Evolutionary conservation across 2,888 invertebrate genomes (phyloP), one percentile per base, ranked within the genome.

Genomic region (Eurytoma californica): DNA sequence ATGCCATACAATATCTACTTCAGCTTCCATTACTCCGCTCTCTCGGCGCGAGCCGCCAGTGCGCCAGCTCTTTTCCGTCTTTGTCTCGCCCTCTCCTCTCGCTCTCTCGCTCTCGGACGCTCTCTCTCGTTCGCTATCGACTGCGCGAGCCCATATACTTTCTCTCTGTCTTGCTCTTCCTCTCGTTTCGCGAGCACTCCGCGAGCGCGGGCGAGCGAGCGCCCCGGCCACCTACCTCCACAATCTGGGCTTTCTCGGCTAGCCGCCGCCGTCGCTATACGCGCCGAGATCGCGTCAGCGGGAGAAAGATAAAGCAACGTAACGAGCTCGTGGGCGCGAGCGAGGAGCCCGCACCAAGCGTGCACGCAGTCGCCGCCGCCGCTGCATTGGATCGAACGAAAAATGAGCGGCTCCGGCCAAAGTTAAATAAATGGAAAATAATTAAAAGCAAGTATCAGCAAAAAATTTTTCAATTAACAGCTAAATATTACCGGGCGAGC

Each of bases 1-100:
- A 89, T 89, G 86, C 88, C 88, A 87, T 88, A 87, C 88, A 88
- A 88, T 88, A 88, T 89, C 88, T 87, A 87, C 89, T 88, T 85
- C 85, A 87, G 88, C 88, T 89, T 79, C 75, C 79, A 79, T 79
- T 75, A 79, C 75, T 75, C 57, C 66, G 74, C 30, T 24, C 72
- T 72, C 68, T 67, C 63, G 39, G 39, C 47, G 47, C 18, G 47
- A 39, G 53, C 7, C 24, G 24, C 30, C 73, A 30, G 70, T 63
- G 57, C 55, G 28, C 18, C 49, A n/a, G 18, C 69, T 49, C 70
- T 58, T 76, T 55, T 30, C 13, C 77, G 72, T 69, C 67, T 66
- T 53, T 66, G 16, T 72, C 53, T 39, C 39, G 39, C 39, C 18
- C 58, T 66, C 60, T 12, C 51, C 12, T 77, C 68, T 39, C 58